Conservation (phyloP, 1,140 invertebrate genomes). For the Megathymus violae region DNA sequence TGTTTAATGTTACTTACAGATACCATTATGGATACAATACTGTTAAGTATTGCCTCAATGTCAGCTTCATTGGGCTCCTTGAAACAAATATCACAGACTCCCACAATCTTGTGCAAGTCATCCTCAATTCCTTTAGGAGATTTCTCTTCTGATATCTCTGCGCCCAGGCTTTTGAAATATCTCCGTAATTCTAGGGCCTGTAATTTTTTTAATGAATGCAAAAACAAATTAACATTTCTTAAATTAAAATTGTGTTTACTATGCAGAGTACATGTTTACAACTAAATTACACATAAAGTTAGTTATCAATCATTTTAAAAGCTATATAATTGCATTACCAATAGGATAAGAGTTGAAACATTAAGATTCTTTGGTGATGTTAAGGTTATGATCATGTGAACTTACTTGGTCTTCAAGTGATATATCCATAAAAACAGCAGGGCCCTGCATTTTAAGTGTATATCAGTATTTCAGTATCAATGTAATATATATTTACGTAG, state of each 20-base stretch:
- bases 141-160: conserved; percentile 96
- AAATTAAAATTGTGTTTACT: too few species aligned
- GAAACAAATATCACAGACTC: conserved; percentile 96
- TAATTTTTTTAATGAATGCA: conserved; percentile 2
- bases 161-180: conserved; percentile 95
- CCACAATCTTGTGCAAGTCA: conserved; percentile 97
- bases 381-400: conserved; percentile 68
- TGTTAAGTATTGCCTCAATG: conserved; percentile 93
- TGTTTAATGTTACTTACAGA: conserved; percentile 86
- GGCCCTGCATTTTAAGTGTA: conserved; percentile 86
- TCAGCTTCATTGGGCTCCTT: conserved; percentile 92
- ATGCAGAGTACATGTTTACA: too few species aligned
- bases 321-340: too few species aligned
- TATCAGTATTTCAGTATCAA: background rate
- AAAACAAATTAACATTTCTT: background rate
- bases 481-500: background rate
- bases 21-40: conserved; percentile 97
- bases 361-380: background rate
- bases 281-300: too few species aligned
- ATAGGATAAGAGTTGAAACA: background rate
- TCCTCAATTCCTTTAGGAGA: conserved; percentile 95
- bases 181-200: conserved; percentile 94
- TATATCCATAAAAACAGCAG: conserved; percentile 92
- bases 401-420: conserved; percentile 90
- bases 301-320: too few species aligned